phyloP scores from a whole-genome alignment of 2,113 vertebrate genomes.

The Parus major region DNA sequence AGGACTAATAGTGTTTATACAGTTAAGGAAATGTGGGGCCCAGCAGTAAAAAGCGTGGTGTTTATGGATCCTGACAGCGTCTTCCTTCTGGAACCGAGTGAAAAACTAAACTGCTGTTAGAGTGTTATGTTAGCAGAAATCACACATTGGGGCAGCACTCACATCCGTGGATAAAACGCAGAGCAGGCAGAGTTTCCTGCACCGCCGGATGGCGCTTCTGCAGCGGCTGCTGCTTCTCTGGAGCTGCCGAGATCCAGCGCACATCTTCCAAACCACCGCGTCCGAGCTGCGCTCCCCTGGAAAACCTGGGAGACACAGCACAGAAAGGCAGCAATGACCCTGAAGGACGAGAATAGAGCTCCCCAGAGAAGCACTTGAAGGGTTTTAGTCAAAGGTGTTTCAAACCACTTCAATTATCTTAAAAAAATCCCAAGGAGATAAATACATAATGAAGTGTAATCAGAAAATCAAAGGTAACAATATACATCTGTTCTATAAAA shows the following conservation, averaged over 20 bases:
- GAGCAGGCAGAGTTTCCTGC: accelerated
- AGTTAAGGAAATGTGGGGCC: neutral
- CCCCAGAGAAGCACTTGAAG: neutral
- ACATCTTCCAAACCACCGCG: neutral
- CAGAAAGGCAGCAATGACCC: neutral
- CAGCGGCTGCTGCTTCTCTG: accelerated
- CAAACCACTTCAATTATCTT: neutral
- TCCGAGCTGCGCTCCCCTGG: neutral
- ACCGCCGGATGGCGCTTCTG: constrained; percentile 17
- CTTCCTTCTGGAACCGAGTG: neutral
- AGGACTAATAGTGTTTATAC: too few species aligned
- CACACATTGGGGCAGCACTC: neutral
- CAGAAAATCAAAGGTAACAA: neutral
- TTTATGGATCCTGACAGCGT: neutral
- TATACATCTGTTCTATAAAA: neutral
- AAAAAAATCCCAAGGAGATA: neutral
- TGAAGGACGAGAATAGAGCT: neutral
- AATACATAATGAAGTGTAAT: neutral
- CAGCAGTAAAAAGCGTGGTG: neutral
- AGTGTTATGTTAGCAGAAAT: accelerated
- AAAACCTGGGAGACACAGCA: neutral
- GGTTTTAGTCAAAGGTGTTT: neutral
- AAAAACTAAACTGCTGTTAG: neutral
- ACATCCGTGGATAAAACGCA: accelerated
- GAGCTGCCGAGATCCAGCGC: neutral